Evolutionary conservation across 2,797 vertebrate genomes (phyloP), one percentile per base, ranked within the genome.

Genomic region (Mionectes olivaceus): DNA sequence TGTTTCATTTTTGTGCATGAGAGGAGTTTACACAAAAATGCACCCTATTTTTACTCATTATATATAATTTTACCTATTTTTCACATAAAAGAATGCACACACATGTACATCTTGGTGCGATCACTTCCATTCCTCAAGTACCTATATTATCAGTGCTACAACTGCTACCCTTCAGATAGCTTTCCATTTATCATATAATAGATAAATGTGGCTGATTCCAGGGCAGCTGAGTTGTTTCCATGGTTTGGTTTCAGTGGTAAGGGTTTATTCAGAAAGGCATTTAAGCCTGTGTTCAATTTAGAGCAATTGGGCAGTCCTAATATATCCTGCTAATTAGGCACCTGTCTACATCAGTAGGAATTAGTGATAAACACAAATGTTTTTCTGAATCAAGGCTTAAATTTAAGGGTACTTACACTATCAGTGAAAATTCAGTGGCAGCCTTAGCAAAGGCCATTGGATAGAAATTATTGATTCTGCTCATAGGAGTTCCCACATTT

Each of bases 51-150:
- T 91, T 69, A 89, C 63, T 88, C 80, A 83, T 93, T 88, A 77
- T 86, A 19, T 86, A 41, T 60, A 74, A 92, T 95, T 95, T 94
- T 81, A 52, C 22, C 63, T 64, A 59, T 86, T 94, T 89, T 93
- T 92, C 70, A 68, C 60, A 84, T 73, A 83, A 88, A 93, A 90
- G 37, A 71, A 74, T 73, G 79, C 39, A 69, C 60, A 64, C 69
- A 79, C 33, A 52, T 37, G 46, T 33, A 78, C 60, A 73, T 79
- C 67, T 68, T 77, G 70, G 64, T 79, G 47, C 49, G 30, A 77
- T 77, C 7, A 37, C 50, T 86, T 64, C 75, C 49, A 61, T 65
- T 89, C 59, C 79, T 88, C 59, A 60, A 77, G 65, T 30, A 67
- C 46, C 60, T 50, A 13, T 88, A 68, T 92, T 95, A 89, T 82